Evolutionary conservation across 2,797 vertebrate species (phyloP), one percentile per base, ranked within the genome.

Genomic region (Poecilia picta): DNA sequence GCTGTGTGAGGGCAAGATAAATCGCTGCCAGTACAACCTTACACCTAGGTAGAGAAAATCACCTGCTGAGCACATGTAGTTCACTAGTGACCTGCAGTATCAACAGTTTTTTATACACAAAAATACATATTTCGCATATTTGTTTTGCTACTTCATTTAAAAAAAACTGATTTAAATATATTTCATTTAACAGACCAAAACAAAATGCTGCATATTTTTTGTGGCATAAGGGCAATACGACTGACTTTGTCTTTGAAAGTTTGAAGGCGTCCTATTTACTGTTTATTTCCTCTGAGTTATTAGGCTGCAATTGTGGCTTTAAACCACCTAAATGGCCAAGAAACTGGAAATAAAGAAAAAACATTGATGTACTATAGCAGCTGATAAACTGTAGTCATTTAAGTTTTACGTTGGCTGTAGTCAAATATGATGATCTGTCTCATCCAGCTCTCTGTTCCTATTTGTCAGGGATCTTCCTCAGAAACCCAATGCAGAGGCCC

Each of bases 391-490:
- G 1, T 12, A 39, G 62, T 66, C 18, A 20, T 64, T 33, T 16
- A 33, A 18, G 15, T 41, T 68, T 68, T 23, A 25, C 23, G 25
- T 36, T 41, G 64, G 10, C 33, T 68, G 8, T 11, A 23, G 36
- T 33, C 64, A 41, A 23, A 23, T 68, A 39, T 20, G 16, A 33
- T 64, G 23, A 41, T 43, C 20, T 6, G 66, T 13, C 39, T 43
- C 39, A 25, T 70, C 11, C 5, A 43, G 2, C 64, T 23, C 18
- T 25, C 16, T 25, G 8, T 68, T 68, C 64, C 6, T 2, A 15
- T 78, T 73, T 7, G 43, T 75, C 86, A 99, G 98, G 85, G 96
- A 97, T 81, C 94, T 99, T 85, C 97, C 97, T n/a, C 96, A 97
- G 90, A 97, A 89, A 80, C 97, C 96, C 64, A 95, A 94, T 3